These are phyloP conservation scores for Hyla sarda DNA, from an alignment of 2,113 vertebrate genomes.

Conservation along the genomic window DNA sequence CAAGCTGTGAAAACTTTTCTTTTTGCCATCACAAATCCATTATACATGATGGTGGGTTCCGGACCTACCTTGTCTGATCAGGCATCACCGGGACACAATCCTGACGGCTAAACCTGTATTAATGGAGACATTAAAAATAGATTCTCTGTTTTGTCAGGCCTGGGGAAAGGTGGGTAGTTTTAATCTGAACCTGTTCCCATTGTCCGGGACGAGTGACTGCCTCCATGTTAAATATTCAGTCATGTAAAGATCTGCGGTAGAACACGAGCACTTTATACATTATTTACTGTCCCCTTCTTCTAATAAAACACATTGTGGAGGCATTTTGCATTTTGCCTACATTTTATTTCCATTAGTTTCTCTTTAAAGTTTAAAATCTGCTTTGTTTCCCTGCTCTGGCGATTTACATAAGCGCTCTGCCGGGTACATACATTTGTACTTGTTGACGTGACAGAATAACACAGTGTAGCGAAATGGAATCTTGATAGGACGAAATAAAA, in stretches of 20 bases:
- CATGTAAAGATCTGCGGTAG: conserved; percentile 81
- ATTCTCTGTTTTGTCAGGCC: conserved; percentile 61
- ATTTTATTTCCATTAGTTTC: conserved; percentile 92
- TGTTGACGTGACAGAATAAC: conserved; percentile 41
- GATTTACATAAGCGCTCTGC: conserved; percentile 74
- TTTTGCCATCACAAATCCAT: not conserved
- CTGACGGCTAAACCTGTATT: conserved; percentile 62
- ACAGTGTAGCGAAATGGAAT: conserved; percentile 61
- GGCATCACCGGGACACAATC: conserved; percentile 71
- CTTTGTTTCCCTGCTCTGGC: conserved; percentile 75
- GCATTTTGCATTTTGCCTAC: conserved; percentile 74
- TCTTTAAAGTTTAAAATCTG: conserved; percentile 95
- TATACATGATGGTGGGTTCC: conserved; percentile 63
- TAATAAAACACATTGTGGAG: conserved; percentile 77
- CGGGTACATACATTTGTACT: conserved; percentile 62
- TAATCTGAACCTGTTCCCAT: conserved; percentile 61
- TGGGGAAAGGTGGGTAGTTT: conserved; percentile 44
- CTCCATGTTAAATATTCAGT: conserved; percentile 87
- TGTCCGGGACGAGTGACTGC: conserved; percentile 72
- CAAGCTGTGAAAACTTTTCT: not conserved
- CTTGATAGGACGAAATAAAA: conserved; percentile 1
- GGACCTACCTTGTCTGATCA: conserved; percentile 78
- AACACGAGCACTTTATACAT: conserved; percentile 85
- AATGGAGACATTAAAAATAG: conserved; percentile 73
- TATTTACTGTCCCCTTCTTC: conserved; percentile 83